Evolutionary conservation across 2,113 vertebrate genomes (phyloP).

Genomic region (Coptodon bakossiorum): DNA sequence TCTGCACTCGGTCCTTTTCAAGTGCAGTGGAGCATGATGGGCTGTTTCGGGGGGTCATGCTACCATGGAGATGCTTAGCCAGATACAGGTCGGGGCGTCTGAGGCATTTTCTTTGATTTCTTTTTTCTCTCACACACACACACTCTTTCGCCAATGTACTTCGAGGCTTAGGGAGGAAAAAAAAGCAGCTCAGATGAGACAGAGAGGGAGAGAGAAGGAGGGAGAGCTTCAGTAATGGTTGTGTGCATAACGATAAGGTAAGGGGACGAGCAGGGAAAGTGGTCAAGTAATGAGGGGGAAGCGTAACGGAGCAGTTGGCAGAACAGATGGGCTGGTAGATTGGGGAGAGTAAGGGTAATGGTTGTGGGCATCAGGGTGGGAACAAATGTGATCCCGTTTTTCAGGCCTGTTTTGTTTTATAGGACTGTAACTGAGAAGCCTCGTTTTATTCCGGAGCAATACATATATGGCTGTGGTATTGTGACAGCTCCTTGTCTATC

Average conservation of each 20-base stretch:
- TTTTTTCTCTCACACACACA: background rate
- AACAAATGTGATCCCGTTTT: slow-evolving; percentile 56
- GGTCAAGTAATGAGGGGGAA: slow-evolving; percentile 41
- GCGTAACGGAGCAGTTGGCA: slow-evolving; percentile 46
- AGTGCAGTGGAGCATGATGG: slow-evolving; percentile 59
- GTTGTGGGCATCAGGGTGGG: slow-evolving; percentile 31
- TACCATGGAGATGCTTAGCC: slow-evolving; percentile 61
- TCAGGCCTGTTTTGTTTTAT: slow-evolving; percentile 60
- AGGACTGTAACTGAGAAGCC: slow-evolving; percentile 59
- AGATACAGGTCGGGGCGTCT: slow-evolving; percentile 54
- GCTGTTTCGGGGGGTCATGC: slow-evolving; percentile 55
- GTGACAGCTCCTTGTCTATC: slow-evolving; percentile 42
- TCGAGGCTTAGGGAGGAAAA: slow-evolving; percentile 33
- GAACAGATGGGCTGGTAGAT: slow-evolving; percentile 39
- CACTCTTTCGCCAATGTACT: slow-evolving; percentile 1
- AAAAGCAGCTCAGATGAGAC: slow-evolving; percentile 36
- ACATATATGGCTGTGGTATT: slow-evolving; percentile 21
- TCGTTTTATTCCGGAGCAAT: slow-evolving; percentile 34
- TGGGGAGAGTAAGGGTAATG: slow-evolving; percentile 20
- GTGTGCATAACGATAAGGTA: slow-evolving; percentile 18
- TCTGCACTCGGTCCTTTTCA: slow-evolving; percentile 45
- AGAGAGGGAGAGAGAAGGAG: background rate
- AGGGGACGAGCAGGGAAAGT: slow-evolving; percentile 24
- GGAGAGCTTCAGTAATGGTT: slow-evolving; percentile 2
- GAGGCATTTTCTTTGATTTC: slow-evolving; percentile 48